These are phyloP conservation scores for Melitaea cinxia DNA, from an alignment of 1,140 invertebrate genomes.

Conservation along the genomic window DNA sequence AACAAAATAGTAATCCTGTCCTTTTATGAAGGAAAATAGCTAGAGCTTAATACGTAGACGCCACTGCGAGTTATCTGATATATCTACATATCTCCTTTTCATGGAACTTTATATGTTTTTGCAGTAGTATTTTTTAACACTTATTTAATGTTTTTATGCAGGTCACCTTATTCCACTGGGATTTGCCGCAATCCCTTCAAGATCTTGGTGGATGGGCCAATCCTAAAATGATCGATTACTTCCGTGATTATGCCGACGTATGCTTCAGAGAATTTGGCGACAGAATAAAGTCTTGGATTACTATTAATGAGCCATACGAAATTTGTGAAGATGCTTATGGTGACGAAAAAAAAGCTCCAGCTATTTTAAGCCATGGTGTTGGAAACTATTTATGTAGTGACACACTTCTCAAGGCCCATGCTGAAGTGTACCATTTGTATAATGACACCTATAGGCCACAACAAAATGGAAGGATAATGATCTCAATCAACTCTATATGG, in stretches of 20 bases:
- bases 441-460: slow-evolving; percentile 76
- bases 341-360: slow-evolving; percentile 80
- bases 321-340: slow-evolving; percentile 81
- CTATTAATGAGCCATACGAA: slow-evolving; percentile 83
- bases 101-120: no score
- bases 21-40: no score
- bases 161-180: slow-evolving; percentile 81
- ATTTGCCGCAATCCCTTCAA: slow-evolving; percentile 79
- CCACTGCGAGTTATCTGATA: no score
- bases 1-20: no score
- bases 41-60: no score
- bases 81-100: no score
- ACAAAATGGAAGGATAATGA: slow-evolving; percentile 79
- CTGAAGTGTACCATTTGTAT: slow-evolving; percentile 82
- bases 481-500: slow-evolving; percentile 80
- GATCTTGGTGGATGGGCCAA: slow-evolving; percentile 79
- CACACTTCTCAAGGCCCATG: slow-evolving; percentile 82
- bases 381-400: slow-evolving; percentile 83
- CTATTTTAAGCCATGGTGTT: slow-evolving; percentile 77
- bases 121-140: no score
- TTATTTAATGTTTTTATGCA: no score
- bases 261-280: slow-evolving; percentile 81
- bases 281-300: slow-evolving; percentile 82
- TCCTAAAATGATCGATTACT: slow-evolving; percentile 80
- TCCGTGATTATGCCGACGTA: slow-evolving; percentile 81